Percentiles rank a stretch among this genome's conserved stretches.
Conservation (phyloP, 2,797 vertebrate genomes). For the Percopsis omiscomaycus region DNA sequence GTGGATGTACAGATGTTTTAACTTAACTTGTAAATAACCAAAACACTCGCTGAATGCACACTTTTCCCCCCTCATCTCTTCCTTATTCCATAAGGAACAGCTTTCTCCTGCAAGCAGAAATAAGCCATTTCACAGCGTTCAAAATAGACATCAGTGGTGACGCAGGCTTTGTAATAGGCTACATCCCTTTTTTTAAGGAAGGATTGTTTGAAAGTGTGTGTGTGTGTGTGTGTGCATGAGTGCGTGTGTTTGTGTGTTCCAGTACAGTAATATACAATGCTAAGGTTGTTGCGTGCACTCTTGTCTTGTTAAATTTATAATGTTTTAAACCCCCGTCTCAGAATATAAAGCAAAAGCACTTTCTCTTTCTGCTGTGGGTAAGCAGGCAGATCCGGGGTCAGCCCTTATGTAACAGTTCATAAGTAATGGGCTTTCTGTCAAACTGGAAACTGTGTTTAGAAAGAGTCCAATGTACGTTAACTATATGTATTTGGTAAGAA, state of each 20-base stretch:
- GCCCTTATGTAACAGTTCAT: slow-evolving; percentile 41
- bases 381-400: slow-evolving; percentile 16
- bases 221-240: too few relatives aligned
- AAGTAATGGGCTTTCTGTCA: slow-evolving; percentile 29
- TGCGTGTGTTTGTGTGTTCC: neutral
- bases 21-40: too few relatives aligned
- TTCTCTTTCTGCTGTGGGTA: slow-evolving; percentile 35
- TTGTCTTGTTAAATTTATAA: slow-evolving; percentile 67
- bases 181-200: slow-evolving; percentile 5
- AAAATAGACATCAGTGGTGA: slow-evolving; percentile 36
- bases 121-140: slow-evolving; percentile 14
- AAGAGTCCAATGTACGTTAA: too few relatives aligned
- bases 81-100: slow-evolving; percentile 8
- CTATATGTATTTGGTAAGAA: too few relatives aligned
- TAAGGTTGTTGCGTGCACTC: slow-evolving; percentile 63
- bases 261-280: slow-evolving; percentile 48
- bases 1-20: too few relatives aligned
- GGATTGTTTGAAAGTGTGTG: slow-evolving; percentile 29
- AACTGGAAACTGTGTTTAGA: slow-evolving; percentile 14
- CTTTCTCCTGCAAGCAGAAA: slow-evolving; percentile 22
- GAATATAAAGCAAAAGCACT: slow-evolving; percentile 48
- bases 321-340: slow-evolving; percentile 41
- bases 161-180: slow-evolving; percentile 26
- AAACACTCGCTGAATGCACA: neutral
- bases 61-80: slow-evolving; percentile 7